Percentiles rank a stretch among this genome's conserved stretches.
Evolutionary conservation across 1,140 invertebrate genomes (phyloP).

Genomic region (Asobara japonica): DNA sequence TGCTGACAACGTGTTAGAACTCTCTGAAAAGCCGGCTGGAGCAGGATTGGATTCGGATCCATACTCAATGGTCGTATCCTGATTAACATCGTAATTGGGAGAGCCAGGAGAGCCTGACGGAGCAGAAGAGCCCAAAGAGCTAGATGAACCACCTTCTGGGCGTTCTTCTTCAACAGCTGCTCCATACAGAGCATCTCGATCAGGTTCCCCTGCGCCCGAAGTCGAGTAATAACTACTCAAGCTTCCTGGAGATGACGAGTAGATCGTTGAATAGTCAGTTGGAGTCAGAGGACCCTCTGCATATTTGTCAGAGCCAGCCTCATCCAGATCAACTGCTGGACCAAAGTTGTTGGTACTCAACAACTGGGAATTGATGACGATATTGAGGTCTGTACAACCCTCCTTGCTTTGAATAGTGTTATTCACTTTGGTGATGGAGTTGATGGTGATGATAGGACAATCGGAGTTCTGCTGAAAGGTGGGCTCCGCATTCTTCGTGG

Average conservation of each 20-base stretch:
- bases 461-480: slow-evolving; percentile 27
- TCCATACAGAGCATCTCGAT: slow-evolving; percentile 20
- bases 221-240: background rate
- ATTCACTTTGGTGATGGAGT: slow-evolving; percentile 59
- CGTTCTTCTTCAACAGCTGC: slow-evolving; percentile 7
- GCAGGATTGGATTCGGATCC: background rate
- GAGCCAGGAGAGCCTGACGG: background rate
- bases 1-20: background rate
- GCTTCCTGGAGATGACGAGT: background rate
- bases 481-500: background rate
- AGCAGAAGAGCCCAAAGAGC: too few relatives aligned
- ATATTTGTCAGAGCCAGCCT: slow-evolving; percentile 37
- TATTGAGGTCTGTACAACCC: slow-evolving; percentile 62
- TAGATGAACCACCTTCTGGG: too few relatives aligned
- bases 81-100: slow-evolving; percentile 25
- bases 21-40: background rate
- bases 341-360: slow-evolving; percentile 53
- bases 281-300: background rate
- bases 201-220: slow-evolving; percentile 15
- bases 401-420: slow-evolving; percentile 63
- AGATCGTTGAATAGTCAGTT: slow-evolving; percentile 3
- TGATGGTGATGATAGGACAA: slow-evolving; percentile 63
- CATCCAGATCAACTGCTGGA: slow-evolving; percentile 16
- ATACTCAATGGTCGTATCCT: slow-evolving; percentile 10
- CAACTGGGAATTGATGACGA: slow-evolving; percentile 64